Base-by-base conservation (phyloP, 1,140 invertebrate species). In the Nebria ingens region DNA sequence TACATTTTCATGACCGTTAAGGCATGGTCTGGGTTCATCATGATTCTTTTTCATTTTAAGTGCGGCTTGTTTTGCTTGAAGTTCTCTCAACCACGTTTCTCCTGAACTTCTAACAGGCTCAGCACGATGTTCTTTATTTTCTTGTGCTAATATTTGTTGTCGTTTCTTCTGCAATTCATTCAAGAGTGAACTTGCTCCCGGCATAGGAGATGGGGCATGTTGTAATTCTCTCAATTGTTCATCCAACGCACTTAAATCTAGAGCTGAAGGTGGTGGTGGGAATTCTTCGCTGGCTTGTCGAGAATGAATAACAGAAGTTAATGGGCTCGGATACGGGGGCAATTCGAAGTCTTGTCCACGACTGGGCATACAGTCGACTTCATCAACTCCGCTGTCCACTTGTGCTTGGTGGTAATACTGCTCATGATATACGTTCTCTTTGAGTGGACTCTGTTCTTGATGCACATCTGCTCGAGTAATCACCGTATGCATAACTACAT, bases 231-330 rank as follows among this genome's bases (percentile, higher is more conserved):
- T 0, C 15, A 79, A 66, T 62, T 83, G 70, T 55, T 80, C 76
- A 62, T 76, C 76, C 4, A 81, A 65, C 1, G 75, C 71, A 38
- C 76, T 78, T 61, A 84, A 71, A 56, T 88, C 84, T 42, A 88
- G 74, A 1, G 85, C 84, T 0, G 88, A 82, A 1, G 89, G 89
- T 22, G 89, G 89, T 17, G 89, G 89, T 25, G 89, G 89, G 62
- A 93, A 93, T 61, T 93, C 89, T 71, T 91, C 88, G 71, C 89
- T 91, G 0, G 85, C 79, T 70, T 93, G 89, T 55, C 88, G 76
- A 1, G 88, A 91, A 66, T 92, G 89, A 34, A 82, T 79, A 0
- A 79, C 81, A 1, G 86, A 89, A 60, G 79, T 78, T 53, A 83
- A 77, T 1, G 86, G 81, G 61, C 83, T 84, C 0, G 89, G 89